A percentile compares a stretch with the other conserved stretches of the same genome.
Conservation (phyloP, 2,113 vertebrate genomes). For the Rhinopithecus roxellana region DNA sequence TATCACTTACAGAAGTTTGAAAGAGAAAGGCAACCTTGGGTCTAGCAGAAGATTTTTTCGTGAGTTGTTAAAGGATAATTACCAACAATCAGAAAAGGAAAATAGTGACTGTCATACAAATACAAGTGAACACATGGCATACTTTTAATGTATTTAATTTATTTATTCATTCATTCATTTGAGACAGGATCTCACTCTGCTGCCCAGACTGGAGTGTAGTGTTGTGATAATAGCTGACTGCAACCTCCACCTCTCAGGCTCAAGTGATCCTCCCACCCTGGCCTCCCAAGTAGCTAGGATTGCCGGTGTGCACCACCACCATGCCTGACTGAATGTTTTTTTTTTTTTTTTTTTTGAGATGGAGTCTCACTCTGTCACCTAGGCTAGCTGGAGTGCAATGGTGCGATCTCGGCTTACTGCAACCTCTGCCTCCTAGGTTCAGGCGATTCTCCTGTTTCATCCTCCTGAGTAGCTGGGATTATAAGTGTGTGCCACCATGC, state of each 20-base stretch:
- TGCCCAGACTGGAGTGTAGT: too few species aligned
- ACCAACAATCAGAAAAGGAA: background rate
- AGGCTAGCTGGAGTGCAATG: too few species aligned
- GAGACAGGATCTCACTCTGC: too few species aligned
- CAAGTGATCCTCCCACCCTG: fast-evolving
- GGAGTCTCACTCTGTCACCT: too few species aligned
- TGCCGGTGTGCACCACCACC: background rate
- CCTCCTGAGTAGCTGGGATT: too few species aligned
- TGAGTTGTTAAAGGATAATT: slow-evolving; percentile 9
- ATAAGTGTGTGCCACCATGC: too few species aligned
- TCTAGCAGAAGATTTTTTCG: background rate
- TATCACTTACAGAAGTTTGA: background rate
- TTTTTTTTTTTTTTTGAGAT: too few species aligned
- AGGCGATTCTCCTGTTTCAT: too few species aligned
- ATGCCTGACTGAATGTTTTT: background rate
- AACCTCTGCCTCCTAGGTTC: too few species aligned
- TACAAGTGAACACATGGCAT: background rate
- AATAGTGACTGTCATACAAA: background rate
- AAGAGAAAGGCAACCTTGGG: background rate
- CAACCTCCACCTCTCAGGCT: background rate
- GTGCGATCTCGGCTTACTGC: too few species aligned
- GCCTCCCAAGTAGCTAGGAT: background rate
- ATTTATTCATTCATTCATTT: too few species aligned
- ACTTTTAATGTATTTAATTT: too few species aligned
- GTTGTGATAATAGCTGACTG: background rate